Evolutionary conservation across 92 coral and sea anemone species (phyloP), one percentile per base, ranked within the genome.

Genomic region (Desmophyllum pertusum): DNA sequence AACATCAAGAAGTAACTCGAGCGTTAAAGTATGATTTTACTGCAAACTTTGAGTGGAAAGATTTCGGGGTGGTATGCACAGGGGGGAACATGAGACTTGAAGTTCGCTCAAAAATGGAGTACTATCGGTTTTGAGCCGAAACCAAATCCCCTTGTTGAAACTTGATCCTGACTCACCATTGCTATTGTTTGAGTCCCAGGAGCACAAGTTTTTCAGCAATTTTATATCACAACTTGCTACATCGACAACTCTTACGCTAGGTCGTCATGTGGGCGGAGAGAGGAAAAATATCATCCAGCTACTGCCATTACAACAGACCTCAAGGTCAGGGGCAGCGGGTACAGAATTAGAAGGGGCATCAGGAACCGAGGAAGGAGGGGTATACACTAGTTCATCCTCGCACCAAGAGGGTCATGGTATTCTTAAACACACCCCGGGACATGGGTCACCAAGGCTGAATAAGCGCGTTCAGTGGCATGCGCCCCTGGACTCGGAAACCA

Each of bases 391-490:
- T 37, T 30, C 59, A 75, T 59, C 62, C 23, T 18, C 59, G 11
- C 80, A 48, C 0, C 67, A 76, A 21, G 95, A 87, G 75, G 90
- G 92, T 25, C 98, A 92, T 67, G 92, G 98, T 35, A 94, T 94
- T 79, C 85, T 94, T 39, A 92, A 80, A 73, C 93, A 94, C 72
- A 79, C 77, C 53, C 76, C 88, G 0, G 86, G 89, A 5, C 52
- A 66, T 9, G 66, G 86, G 5, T 92, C 98, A 13, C 93, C 98
- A 38, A 88, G 93, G 21, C 88, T 89, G 3, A 84, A 90, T 65
- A 94, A 94, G 63, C 76, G 98, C 17, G 98, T 94, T 21, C 98
- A 94, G 71, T 94, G 98, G 98, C 86, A 90, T 52, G 78, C 86
- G 4, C 85, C 95, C 8, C 77, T 92, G 30, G 93, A 92, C 33